phyloP scores from a whole-genome alignment of 2,797 vertebrate genomes.

The Gobio occitaniae region DNA sequence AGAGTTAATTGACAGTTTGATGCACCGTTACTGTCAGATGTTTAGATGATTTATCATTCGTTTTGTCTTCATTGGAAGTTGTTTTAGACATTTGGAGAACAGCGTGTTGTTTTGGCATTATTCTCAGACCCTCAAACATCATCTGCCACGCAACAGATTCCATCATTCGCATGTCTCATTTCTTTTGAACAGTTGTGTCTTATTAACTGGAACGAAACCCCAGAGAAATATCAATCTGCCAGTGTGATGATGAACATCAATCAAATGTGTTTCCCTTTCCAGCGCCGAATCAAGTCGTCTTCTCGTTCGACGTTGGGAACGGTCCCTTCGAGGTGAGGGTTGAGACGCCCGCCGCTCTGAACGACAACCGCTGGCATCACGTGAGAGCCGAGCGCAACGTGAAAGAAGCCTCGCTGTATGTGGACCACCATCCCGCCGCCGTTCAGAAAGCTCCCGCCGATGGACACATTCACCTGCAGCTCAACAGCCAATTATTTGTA shows the following conservation, averaged over 20 bases:
- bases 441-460: slow-evolving; percentile 81
- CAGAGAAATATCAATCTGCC: background rate
- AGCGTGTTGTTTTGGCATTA: background rate
- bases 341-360: slow-evolving; percentile 77
- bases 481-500: slow-evolving; percentile 95
- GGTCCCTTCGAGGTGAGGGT: slow-evolving; percentile 86
- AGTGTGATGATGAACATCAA: background rate
- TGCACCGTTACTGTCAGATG: too few species aligned
- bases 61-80: background rate
- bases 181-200: slow-evolving; percentile 17
- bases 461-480: slow-evolving; percentile 89
- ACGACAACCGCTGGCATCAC: slow-evolving; percentile 91
- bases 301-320: slow-evolving; percentile 96
- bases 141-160: slow-evolving; percentile 16
- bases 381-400: slow-evolving; percentile 89
- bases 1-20: too few species aligned
- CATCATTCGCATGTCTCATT: slow-evolving; percentile 9
- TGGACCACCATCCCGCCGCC: slow-evolving; percentile 82
- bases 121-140: slow-evolving; percentile 9
- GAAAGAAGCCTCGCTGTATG: slow-evolving; percentile 87
- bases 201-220: slow-evolving; percentile 1
- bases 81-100: background rate
- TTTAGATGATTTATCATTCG: background rate
- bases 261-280: slow-evolving; percentile 46
- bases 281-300: slow-evolving; percentile 88